Conservation (phyloP, 2,888 invertebrate genomes). For the Unio pictorum region DNA sequence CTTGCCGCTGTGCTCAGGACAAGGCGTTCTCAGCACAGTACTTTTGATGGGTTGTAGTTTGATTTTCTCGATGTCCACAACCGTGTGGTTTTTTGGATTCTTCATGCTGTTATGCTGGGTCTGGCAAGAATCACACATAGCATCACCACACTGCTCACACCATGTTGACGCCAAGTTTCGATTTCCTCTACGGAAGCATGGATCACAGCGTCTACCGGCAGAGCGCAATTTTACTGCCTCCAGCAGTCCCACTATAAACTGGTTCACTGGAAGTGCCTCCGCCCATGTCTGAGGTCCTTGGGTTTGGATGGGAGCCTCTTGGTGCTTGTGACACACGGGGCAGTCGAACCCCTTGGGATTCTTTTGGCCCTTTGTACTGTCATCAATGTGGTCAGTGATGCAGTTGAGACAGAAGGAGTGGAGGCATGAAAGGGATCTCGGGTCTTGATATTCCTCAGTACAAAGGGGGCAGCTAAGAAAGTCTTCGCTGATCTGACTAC, state of each 20-base stretch:
- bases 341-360: conserved; percentile 35
- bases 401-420: conserved; percentile 41
- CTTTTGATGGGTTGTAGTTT: conserved; percentile 40
- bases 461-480: conserved; percentile 42
- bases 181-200: conserved; percentile 25
- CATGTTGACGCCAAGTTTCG: conserved; percentile 26
- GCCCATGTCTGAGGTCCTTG: conserved; percentile 39
- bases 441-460: conserved; percentile 41
- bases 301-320: conserved; percentile 26
- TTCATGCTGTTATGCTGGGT: conserved; percentile 37
- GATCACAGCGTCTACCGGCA: conserved; percentile 36
- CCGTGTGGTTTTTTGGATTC: conserved; percentile 24
- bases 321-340: conserved; percentile 36
- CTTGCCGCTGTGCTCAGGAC: conserved; percentile 37
- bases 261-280: conserved; percentile 37
- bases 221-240: conserved; percentile 37
- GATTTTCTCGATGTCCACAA: conserved; percentile 38
- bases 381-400: conserved; percentile 40
- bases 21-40: conserved; percentile 33
- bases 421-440: conserved; percentile 36
- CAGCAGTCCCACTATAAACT: conserved; percentile 39
- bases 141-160: conserved; percentile 45
- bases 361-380: conserved; percentile 31
- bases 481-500: conserved; percentile 35
- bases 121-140: conserved; percentile 39